These are phyloP conservation scores for Mionectes macconnelli DNA, from an alignment of 2,113 vertebrate species.

Conservation along the genomic window DNA sequence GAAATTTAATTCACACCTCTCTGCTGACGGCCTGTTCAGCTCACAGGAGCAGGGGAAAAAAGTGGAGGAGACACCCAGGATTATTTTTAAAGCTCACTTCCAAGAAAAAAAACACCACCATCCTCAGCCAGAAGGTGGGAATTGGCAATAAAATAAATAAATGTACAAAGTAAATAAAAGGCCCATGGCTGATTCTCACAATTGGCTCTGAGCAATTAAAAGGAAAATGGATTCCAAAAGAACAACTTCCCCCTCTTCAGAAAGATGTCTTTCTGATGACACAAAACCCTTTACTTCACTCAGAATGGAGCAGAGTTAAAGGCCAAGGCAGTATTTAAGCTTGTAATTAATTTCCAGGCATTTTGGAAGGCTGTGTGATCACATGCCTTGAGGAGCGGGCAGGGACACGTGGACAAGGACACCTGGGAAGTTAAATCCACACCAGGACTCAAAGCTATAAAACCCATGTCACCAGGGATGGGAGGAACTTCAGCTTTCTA, in stretches of 20 bases:
- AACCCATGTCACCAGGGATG: background rate
- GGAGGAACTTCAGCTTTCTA: background rate
- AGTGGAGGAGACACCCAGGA: background rate
- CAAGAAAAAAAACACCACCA: background rate
- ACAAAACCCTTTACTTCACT: constrained; percentile 14
- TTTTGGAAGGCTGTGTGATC: background rate
- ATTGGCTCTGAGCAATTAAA: background rate
- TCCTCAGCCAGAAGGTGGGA: background rate
- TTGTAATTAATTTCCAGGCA: constrained; percentile 11
- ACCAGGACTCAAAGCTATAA: background rate
- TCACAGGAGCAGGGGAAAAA: background rate
- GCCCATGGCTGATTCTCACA: background rate
- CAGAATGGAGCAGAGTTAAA: background rate
- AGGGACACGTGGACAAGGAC: background rate
- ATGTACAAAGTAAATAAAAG: background rate
- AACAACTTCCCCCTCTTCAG: background rate
- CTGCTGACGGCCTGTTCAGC: background rate
- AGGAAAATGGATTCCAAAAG: background rate
- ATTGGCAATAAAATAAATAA: background rate
- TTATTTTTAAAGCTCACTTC: background rate
- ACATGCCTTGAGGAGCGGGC: background rate
- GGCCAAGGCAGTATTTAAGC: constrained; percentile 34
- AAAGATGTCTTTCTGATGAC: background rate
- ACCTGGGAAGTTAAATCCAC: background rate
- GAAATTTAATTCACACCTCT: constrained; percentile 55